Evolutionary conservation across 1,140 invertebrate genomes (phyloP).

Genomic region (Plutomurus gul): DNA sequence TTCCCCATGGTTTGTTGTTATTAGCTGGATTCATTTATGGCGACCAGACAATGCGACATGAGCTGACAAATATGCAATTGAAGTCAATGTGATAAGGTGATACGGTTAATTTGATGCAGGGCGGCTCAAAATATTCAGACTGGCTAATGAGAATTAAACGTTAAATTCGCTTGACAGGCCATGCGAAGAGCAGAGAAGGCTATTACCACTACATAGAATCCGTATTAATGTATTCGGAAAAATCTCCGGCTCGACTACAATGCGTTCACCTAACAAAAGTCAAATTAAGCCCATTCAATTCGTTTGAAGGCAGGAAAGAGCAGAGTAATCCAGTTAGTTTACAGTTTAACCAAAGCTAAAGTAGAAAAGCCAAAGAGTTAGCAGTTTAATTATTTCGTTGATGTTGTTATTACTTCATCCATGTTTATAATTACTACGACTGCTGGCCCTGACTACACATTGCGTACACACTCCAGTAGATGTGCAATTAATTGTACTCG

Average conservation of each 20-base stretch:
- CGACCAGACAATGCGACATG: neutral
- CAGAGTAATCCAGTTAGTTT: neutral
- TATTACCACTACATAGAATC: neutral
- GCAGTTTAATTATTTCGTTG: neutral
- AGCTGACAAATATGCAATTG: neutral
- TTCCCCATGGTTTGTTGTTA: no score
- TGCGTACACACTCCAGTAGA: no score
- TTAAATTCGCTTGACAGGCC: slow-evolving; percentile 2
- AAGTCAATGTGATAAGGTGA: neutral
- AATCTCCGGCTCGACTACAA: neutral
- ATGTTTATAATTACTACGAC: neutral
- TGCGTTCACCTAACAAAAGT: neutral
- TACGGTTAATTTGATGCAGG: slow-evolving; percentile 23
- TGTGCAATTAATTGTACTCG: neutral
- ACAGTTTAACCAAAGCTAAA: neutral
- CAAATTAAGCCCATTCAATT: neutral
- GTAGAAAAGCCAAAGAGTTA: neutral
- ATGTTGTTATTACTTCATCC: slow-evolving; percentile 2
- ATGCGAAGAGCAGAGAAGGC: neutral
- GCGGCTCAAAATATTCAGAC: neutral
- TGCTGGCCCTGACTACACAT: no score
- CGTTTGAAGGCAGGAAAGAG: neutral
- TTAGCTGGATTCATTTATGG: no score
- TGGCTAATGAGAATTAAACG: slow-evolving; percentile 17
- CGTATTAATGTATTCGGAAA: no score